Evolutionary conservation across 2,113 vertebrate species (phyloP), one percentile per base, ranked within the genome.

Genomic region (Pollachius pollachius): DNA sequence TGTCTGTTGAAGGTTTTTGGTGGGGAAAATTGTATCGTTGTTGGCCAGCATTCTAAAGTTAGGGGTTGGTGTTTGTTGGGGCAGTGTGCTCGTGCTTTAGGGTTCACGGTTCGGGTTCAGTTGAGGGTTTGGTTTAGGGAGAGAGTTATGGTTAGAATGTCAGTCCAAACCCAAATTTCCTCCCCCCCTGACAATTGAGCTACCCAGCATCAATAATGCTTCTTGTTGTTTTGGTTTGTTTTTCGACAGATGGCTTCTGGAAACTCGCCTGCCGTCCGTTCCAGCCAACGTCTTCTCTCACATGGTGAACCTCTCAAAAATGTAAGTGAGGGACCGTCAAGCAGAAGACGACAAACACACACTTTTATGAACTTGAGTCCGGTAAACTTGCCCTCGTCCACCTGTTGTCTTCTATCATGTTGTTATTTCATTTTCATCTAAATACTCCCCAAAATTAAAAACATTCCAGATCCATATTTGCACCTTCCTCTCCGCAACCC

Each of bases 261-360:
- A 99, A 88, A 98, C 97, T 25, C 89, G 88, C 41, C 89, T 99
- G 75, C 88, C 85, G 67, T 92, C 90, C 8, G 87, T 99, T 68
- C 94, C 93, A 62, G 85, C 90, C 63, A 90, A 83, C 0, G 95
- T 93, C 16, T 99, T 99, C 73, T 89, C 92, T 78, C 90, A 88
- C 84, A 87, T 97, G 79, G 91, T 93, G 82, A 99, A 99, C 90
- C 95, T 99, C 83, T 96, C 97, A 73, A 93, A 92, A 67, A 97
- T 99, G 97, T 99, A 91, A 96, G 97, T 96, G 71, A 0, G 23
- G 9, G 72, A 66, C 71, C 65, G 15, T 57, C 15, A 16, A 15
- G 8, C 4, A 27, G 5, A 15, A 41, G 66, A 48, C 73, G 5
- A 64, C 63, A 34, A 5, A 34, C 30, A 34, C 30, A 34, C 30